Evolutionary conservation across 2,113 vertebrate genomes (phyloP).

Genomic region (Aegotheles bennettii): DNA sequence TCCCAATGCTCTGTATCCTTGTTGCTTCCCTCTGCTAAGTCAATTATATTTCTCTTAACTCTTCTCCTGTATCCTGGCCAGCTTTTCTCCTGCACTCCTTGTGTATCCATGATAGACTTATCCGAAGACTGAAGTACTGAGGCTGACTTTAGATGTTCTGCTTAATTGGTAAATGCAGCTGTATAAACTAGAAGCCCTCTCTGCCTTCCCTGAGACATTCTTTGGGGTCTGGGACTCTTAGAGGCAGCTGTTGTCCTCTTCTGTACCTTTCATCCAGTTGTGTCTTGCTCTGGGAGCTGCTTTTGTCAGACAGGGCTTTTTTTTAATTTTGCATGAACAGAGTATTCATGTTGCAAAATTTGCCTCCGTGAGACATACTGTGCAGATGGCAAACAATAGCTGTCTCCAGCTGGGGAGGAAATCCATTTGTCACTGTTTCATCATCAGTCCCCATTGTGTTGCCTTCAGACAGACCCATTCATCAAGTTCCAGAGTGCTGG

Average conservation of each 20-base stretch:
- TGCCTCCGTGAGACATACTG: background rate
- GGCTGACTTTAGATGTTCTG: background rate
- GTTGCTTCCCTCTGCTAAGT: background rate
- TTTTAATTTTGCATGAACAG: background rate
- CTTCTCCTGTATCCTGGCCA: background rate
- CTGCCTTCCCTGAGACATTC: background rate
- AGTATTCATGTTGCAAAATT: background rate
- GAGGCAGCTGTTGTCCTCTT: background rate
- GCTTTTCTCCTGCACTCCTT: background rate
- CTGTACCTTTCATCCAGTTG: background rate
- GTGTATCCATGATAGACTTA: background rate
- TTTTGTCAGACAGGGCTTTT: background rate
- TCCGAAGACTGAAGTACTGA: background rate
- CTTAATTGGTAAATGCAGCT: background rate
- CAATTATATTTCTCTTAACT: background rate
- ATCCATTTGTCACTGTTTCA: slow-evolving; percentile 46
- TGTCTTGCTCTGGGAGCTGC: background rate
- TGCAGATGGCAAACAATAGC: slow-evolving; percentile 47
- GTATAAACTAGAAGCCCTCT: background rate
- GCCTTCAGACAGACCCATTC: slow-evolving; percentile 10
- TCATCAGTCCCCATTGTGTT: slow-evolving; percentile 13
- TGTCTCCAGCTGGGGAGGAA: background rate
- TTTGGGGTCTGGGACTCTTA: background rate
- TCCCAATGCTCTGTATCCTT: background rate
- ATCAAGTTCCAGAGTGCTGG: background rate